Conservation (phyloP, 2,797 vertebrate species). For the Coluber constrictor region DNA sequence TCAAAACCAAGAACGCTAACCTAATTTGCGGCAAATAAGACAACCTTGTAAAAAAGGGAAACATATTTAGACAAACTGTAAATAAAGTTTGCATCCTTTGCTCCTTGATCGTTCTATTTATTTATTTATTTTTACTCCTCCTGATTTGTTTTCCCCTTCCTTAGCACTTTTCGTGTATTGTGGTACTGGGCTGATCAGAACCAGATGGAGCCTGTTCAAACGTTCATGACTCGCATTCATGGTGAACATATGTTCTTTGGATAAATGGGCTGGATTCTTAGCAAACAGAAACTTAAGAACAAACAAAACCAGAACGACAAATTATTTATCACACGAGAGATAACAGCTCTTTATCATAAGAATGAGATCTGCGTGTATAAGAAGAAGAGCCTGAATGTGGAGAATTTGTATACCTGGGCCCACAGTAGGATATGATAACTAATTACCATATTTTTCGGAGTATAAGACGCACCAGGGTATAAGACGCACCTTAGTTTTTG, state of each 20-base stretch:
- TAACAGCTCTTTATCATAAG: background rate
- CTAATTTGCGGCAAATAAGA: background rate
- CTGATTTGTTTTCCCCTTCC: conserved; percentile 10
- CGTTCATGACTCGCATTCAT: conserved; percentile 62
- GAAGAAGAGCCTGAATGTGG: conserved; percentile 39
- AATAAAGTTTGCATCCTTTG: conserved; percentile 47
- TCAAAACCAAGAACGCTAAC: background rate
- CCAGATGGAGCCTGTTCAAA: conserved; percentile 65
- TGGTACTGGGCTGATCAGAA: conserved; percentile 57
- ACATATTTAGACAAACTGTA: conserved; percentile 11
- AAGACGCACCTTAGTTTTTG: too few species aligned
- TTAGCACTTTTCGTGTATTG: conserved; percentile 63
- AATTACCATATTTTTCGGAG: background rate
- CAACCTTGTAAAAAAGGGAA: background rate
- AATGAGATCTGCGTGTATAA: conserved; percentile 18
- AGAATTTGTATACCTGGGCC: conserved; percentile 8
- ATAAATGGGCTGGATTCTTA: conserved; percentile 62
- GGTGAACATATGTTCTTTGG: conserved; percentile 52
- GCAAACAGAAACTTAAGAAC: conserved; percentile 54
- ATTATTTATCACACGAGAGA: conserved; percentile 37
- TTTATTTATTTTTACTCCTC: background rate
- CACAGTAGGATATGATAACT: conserved; percentile 17
- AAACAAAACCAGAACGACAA: conserved; percentile 34
- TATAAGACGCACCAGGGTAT: too few species aligned
- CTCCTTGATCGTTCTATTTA: conserved; percentile 16